Evolutionary conservation across 2,113 vertebrate genomes (phyloP).

Genomic region (Turnix velox): DNA sequence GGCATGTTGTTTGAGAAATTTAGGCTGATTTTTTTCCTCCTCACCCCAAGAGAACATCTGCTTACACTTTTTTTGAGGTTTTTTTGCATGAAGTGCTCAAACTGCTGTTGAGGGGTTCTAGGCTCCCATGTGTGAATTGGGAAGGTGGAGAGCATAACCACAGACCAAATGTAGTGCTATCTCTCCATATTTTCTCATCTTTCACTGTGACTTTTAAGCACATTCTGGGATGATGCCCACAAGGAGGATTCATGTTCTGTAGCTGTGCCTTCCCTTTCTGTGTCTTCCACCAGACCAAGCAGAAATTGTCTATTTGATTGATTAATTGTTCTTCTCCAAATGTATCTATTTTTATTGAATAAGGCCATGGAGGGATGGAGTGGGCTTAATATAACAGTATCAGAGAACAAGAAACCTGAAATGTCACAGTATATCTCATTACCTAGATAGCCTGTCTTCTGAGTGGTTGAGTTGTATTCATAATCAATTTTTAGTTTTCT

Average conservation of each 20-base stretch:
- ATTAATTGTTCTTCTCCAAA: neutral
- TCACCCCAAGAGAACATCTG: neutral
- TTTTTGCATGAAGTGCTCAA: neutral
- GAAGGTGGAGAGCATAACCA: neutral
- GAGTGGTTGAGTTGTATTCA: neutral
- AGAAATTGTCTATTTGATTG: neutral
- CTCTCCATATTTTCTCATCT: neutral
- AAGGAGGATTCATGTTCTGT: neutral
- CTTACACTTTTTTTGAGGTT: neutral
- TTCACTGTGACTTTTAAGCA: neutral
- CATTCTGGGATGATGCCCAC: neutral
- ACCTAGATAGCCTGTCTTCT: neutral
- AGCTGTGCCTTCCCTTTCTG: neutral
- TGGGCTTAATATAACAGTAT: neutral
- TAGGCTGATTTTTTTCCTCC: neutral
- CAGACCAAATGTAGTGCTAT: neutral
- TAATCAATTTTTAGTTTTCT: neutral
- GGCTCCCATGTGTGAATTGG: rapidly evolving
- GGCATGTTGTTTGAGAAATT: neutral
- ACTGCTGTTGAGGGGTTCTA: neutral
- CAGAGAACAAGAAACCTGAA: neutral
- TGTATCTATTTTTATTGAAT: neutral
- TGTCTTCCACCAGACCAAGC: neutral
- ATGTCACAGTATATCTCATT: neutral
- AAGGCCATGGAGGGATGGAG: neutral